Evolutionary conservation across 2,888 invertebrate genomes (phyloP), one percentile per base, ranked within the genome.

Genomic region (Hirtodrosophila trivittata): DNA sequence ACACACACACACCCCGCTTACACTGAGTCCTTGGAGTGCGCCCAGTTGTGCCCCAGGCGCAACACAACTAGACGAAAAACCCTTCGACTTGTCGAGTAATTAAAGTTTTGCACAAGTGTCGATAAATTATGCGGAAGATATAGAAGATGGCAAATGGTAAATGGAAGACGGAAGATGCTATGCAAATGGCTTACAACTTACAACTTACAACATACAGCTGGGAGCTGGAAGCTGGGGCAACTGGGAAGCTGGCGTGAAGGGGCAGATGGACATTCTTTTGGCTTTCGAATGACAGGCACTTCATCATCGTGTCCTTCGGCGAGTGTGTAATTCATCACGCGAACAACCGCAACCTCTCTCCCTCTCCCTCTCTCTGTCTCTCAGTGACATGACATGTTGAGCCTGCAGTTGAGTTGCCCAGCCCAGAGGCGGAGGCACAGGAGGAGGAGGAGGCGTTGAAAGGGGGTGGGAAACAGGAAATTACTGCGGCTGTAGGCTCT

Each of bases 321-420:
- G 82, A 77, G 85, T 81, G 75, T 83, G 82, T 83, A 83, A 83
- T 83, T 86, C 82, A 83, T 83, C 82, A 83, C 87, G 87, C 82
- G 87, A 86, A 84, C 82, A 85, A 85, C 87, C 87, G 70, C 82
- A 86, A 66, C 76, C 64, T 66, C 73, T 16, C 25, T 4, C 26
- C 10, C 5, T 16, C 26, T 9, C 5, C 28, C 3, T 9, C 30
- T 6, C 9, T 5, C 0, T 2, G 9, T 1, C 25, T 8, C 1
- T 1, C 5, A 55, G 38, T 62, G 75, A 82, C 84, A 70, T 86
- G 86, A 81, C 80, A 81, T 83, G 80, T 83, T 81, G 86, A 81
- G 80, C 80, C 80, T 78, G 84, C 80, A 83, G 62, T 78, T 70
- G 62, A 72, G 76, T 46, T 55, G 75, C 59, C 56, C 60, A 55